A percentile compares a stretch with the other conserved stretches of the same genome.
phyloP scores from a whole-genome alignment of 2,113 vertebrate genomes.

The Enhydra lutris region DNA sequence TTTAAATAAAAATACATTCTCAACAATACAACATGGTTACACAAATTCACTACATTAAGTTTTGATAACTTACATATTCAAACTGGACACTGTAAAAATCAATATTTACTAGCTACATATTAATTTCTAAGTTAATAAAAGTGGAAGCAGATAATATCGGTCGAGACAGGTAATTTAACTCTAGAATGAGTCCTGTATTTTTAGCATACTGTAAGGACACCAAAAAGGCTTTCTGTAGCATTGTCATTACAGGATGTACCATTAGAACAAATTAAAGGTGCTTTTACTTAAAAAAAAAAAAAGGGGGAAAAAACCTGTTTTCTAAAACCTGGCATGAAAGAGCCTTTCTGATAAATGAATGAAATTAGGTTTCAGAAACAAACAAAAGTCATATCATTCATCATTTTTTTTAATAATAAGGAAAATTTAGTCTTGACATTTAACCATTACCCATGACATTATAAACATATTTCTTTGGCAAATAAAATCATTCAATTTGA shows the following conservation, averaged over 20 bases:
- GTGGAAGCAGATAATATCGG: slow-evolving; percentile 73
- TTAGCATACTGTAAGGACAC: slow-evolving; percentile 69
- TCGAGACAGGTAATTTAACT: slow-evolving; percentile 72
- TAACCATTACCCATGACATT: slow-evolving; percentile 48
- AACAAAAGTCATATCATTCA: not conserved
- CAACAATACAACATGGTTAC: slow-evolving; percentile 80
- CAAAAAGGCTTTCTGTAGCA: not conserved
- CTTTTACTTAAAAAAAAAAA: slow-evolving; percentile 57
- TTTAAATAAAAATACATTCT: slow-evolving; percentile 89
- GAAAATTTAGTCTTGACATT: slow-evolving; percentile 55
- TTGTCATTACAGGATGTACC: slow-evolving; percentile 74
- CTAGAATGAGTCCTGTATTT: slow-evolving; percentile 74
- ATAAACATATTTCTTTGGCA: slow-evolving; percentile 72
- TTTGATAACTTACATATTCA: slow-evolving; percentile 81
- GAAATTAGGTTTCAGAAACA: slow-evolving; percentile 68
- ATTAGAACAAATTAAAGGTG: slow-evolving; percentile 79
- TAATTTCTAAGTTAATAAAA: slow-evolving; percentile 78
- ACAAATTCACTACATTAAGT: slow-evolving; percentile 79
- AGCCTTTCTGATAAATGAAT: slow-evolving; percentile 55
- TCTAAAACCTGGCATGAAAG: slow-evolving; percentile 50
- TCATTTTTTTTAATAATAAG: slow-evolving; percentile 28
- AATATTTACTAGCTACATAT: slow-evolving; percentile 74
- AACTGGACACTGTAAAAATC: slow-evolving; percentile 74
- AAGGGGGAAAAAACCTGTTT: not conserved
- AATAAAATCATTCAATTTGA: slow-evolving; percentile 60